Conservation (phyloP, 2,888 invertebrate species). For the Stenotaenia linearis region DNA sequence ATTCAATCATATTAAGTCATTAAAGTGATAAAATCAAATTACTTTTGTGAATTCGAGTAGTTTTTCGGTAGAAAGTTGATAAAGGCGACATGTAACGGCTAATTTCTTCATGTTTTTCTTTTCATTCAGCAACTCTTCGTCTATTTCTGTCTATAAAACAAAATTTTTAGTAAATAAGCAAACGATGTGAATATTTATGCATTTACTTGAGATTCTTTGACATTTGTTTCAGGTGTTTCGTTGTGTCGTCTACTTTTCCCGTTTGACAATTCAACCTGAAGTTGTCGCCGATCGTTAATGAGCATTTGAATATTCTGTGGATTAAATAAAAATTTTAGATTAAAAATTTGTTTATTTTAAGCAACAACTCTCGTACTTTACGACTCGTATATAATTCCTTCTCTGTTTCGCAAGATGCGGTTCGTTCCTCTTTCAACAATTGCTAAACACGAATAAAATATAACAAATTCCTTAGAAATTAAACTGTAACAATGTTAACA, state of each 20-base stretch:
- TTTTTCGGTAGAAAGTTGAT: not conserved
- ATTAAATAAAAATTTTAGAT: not conserved
- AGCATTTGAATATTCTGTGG: not conserved
- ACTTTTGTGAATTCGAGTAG: not conserved
- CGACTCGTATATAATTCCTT: not conserved
- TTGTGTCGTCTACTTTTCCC: not conserved
- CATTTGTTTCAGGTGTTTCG: not conserved
- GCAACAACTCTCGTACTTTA: not conserved
- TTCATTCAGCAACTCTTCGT: not conserved
- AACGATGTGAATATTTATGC: not conserved
- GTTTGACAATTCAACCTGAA: not conserved
- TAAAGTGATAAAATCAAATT: not conserved
- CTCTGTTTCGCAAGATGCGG: not conserved
- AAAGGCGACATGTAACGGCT: not conserved
- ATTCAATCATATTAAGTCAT: not conserved
- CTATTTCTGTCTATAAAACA: not conserved
- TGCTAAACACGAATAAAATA: not conserved
- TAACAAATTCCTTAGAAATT: not conserved
- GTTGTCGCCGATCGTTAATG: not conserved
- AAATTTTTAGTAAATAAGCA: not conserved
- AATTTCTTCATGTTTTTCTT: not conserved
- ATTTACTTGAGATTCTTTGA: not conserved
- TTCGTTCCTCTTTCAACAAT: not conserved
- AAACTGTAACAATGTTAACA: not conserved
- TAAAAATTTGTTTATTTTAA: not conserved